Percentiles rank a stretch among this genome's conserved stretches.
Evolutionary conservation across 2,797 vertebrate genomes (phyloP).

Genomic region (Miichthys miiuy): DNA sequence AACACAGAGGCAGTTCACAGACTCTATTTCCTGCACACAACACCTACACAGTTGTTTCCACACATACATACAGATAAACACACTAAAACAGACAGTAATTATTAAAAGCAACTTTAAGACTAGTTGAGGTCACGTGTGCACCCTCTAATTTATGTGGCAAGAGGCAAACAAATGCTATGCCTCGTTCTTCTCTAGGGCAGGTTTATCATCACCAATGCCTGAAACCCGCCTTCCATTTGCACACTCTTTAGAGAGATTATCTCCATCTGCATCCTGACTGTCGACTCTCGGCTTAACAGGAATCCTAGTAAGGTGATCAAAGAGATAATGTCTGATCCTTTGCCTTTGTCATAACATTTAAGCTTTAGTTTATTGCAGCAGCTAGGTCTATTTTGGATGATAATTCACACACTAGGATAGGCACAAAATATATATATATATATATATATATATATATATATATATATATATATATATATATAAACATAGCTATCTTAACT

Average conservation of each 20-base stretch:
- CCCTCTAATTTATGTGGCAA: neutral
- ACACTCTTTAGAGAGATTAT: neutral
- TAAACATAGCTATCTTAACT: neutral
- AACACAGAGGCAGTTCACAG: neutral
- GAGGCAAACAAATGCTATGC: neutral
- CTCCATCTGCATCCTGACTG: neutral
- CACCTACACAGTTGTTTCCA: slow-evolving; percentile 17
- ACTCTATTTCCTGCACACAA: slow-evolving; percentile 18
- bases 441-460: too few relatives aligned
- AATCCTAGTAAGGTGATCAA: neutral
- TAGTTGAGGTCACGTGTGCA: neutral
- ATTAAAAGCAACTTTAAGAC: neutral
- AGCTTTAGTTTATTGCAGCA: neutral
- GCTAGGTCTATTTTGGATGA: neutral
- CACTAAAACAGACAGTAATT: neutral
- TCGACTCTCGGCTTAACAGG: neutral
- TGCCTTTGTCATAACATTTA: neutral
- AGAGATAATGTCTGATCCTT: slow-evolving; percentile 16
- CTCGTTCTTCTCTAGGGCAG: neutral
- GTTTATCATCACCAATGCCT: neutral
- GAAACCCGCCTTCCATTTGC: neutral
- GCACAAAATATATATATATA: neutral
- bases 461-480: too few relatives aligned
- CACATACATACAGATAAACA: neutral
- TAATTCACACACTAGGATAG: neutral